Percentiles rank a stretch among this genome's conserved stretches.
These are phyloP conservation scores for Rhea americana DNA, from an alignment of 2,113 vertebrate genomes.

Conservation along the genomic window DNA sequence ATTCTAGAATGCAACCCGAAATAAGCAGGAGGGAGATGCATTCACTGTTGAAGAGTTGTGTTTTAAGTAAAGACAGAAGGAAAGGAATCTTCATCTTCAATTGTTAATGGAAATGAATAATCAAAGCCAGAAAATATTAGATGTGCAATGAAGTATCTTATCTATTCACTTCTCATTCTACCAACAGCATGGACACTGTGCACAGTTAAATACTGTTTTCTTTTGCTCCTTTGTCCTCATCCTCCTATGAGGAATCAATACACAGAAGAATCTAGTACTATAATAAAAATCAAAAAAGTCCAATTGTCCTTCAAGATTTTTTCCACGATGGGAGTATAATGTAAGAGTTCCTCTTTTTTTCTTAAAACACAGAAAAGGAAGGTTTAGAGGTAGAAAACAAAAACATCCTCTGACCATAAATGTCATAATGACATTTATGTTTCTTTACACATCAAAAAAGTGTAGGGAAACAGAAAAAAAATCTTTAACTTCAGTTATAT, in stretches of 20 bases:
- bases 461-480: background rate
- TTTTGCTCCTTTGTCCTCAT: background rate
- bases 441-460: background rate
- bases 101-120: background rate
- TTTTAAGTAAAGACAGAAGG: background rate
- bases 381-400: background rate
- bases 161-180: background rate
- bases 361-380: background rate
- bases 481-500: fast-evolving
- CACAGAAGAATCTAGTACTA: background rate
- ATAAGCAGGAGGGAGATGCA: background rate
- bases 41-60: background rate
- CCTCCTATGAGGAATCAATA: background rate
- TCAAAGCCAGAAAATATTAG: background rate
- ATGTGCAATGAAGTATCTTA: background rate
- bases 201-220: background rate
- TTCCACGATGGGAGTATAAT: background rate
- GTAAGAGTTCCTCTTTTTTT: background rate
- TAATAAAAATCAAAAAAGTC: background rate
- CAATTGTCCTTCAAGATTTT: background rate
- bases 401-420: background rate
- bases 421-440: too few relatives aligned
- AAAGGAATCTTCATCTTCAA: background rate
- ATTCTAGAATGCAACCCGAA: background rate
- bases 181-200: background rate